phyloP scores from a whole-genome alignment of 2,888 invertebrate genomes.

The Andrena camellia region DNA sequence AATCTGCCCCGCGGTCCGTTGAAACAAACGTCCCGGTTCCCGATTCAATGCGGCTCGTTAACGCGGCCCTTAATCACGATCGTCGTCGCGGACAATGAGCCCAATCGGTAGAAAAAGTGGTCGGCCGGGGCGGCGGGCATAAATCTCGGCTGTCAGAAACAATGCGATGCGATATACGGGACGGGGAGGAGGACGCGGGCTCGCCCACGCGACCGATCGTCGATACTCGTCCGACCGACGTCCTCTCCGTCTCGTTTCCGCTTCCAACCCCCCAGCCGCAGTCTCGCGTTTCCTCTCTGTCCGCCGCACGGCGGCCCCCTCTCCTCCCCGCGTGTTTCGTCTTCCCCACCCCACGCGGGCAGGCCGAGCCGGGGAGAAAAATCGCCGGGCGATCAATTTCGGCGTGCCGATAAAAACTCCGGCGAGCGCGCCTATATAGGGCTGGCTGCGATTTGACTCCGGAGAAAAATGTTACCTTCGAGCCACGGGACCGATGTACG shows the following conservation, averaged over 20 bases:
- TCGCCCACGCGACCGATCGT: conserved; percentile 76
- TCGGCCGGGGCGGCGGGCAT: conserved; percentile 73
- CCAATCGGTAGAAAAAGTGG: conserved; percentile 78
- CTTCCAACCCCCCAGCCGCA: conserved; percentile 12
- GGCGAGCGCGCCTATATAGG: conserved; percentile 28
- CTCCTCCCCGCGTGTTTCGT: neutral
- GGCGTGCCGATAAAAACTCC: conserved; percentile 63
- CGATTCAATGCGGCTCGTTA: conserved; percentile 79
- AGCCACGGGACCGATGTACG: conserved; percentile 41
- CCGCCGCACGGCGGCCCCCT: conserved; percentile 3
- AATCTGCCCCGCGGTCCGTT: conserved; percentile 58
- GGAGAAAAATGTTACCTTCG: conserved; percentile 62
- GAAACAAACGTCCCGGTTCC: conserved; percentile 66
- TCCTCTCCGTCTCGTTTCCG: conserved; percentile 18
- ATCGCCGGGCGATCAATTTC: conserved; percentile 67
- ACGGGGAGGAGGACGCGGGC: conserved; percentile 67
- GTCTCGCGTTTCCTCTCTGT: conserved; percentile 17
- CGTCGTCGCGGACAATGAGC: conserved; percentile 76
- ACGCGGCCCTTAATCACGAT: conserved; percentile 79
- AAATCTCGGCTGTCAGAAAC: conserved; percentile 79
- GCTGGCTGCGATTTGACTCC: conserved; percentile 42
- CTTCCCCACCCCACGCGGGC: neutral
- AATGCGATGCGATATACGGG: conserved; percentile 74
- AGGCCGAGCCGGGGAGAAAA: conserved; percentile 45
- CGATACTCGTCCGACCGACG: conserved; percentile 62